phyloP scores from a whole-genome alignment of 2,113 vertebrate genomes.

The Pseudolaguvia tuberculata region DNA sequence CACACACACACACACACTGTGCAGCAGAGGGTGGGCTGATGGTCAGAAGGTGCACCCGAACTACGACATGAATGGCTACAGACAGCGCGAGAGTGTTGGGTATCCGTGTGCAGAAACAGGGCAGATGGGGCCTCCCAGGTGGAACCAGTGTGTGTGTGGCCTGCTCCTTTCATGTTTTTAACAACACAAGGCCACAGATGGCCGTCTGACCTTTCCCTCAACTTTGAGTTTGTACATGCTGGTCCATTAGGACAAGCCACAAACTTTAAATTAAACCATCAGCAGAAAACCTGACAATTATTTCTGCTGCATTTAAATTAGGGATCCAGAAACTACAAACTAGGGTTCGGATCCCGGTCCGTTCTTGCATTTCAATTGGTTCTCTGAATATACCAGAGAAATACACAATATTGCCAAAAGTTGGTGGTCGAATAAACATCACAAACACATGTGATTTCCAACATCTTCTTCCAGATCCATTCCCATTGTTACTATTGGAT shows the following conservation, averaged over 20 bases:
- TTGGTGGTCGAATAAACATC: no score
- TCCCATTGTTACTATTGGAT: no score
- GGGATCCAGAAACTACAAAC: no score
- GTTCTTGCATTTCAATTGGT: neutral
- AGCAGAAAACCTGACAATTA: neutral
- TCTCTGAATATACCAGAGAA: neutral
- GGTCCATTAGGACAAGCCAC: neutral
- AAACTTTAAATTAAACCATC: neutral
- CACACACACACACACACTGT: conserved; percentile 21
- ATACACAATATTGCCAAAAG: no score
- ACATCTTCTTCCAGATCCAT: no score
- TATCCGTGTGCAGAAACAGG: neutral
- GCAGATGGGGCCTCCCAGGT: conserved; percentile 40
- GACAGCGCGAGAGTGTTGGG: neutral
- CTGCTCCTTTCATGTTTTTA: conserved; percentile 11
- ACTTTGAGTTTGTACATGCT: neutral
- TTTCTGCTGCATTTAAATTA: neutral
- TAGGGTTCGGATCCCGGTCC: no score
- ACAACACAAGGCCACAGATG: conserved; percentile 34
- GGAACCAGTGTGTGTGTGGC: neutral
- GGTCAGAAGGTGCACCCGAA: neutral
- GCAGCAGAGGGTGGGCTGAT: conserved; percentile 25
- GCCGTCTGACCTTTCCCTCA: conserved; percentile 20
- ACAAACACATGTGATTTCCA: no score
- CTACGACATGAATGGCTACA: neutral